Evolutionary conservation across 2,797 vertebrate genomes (phyloP).

Genomic region (Chelmon rostratus): DNA sequence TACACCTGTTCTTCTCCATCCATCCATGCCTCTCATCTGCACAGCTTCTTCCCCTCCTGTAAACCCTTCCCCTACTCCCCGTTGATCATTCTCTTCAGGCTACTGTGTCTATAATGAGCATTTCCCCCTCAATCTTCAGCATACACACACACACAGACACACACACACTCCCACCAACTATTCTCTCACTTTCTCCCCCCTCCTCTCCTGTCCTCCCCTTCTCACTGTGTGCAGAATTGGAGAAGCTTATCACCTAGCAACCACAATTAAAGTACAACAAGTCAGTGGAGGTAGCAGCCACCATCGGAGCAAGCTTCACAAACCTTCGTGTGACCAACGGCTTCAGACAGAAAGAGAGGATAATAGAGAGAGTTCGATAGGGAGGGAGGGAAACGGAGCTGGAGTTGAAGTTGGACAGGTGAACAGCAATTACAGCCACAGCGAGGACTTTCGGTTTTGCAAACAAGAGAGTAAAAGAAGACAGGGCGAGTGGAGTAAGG

Average conservation of each 20-base stretch:
- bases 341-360: slow-evolving; percentile 52
- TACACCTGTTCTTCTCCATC: slow-evolving; percentile 47
- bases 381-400: slow-evolving; percentile 34
- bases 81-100: slow-evolving; percentile 61
- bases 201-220: slow-evolving; percentile 67
- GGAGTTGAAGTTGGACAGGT: slow-evolving; percentile 77
- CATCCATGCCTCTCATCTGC: slow-evolving; percentile 35
- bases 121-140: slow-evolving; percentile 62
- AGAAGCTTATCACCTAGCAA: slow-evolving; percentile 90
- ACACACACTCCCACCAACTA: slow-evolving; percentile 36
- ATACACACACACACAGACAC: slow-evolving; percentile 29
- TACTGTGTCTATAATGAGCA: slow-evolving; percentile 80
- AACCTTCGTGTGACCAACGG: slow-evolving; percentile 70
- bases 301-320: slow-evolving; percentile 71
- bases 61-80: slow-evolving; percentile 44
- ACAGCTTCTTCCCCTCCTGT: slow-evolving; percentile 42
- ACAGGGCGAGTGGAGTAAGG: slow-evolving; percentile 54
- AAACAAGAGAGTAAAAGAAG: slow-evolving; percentile 46
- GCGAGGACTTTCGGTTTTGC: slow-evolving; percentile 52
- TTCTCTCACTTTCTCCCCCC: slow-evolving; percentile 60
- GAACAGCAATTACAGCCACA: slow-evolving; percentile 63
- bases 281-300: slow-evolving; percentile 81
- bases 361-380: background rate
- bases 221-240: slow-evolving; percentile 81
- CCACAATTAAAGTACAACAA: slow-evolving; percentile 90